Base-by-base conservation (phyloP, 2,888 invertebrate genomes). In the Xestia ashworthii region DNA sequence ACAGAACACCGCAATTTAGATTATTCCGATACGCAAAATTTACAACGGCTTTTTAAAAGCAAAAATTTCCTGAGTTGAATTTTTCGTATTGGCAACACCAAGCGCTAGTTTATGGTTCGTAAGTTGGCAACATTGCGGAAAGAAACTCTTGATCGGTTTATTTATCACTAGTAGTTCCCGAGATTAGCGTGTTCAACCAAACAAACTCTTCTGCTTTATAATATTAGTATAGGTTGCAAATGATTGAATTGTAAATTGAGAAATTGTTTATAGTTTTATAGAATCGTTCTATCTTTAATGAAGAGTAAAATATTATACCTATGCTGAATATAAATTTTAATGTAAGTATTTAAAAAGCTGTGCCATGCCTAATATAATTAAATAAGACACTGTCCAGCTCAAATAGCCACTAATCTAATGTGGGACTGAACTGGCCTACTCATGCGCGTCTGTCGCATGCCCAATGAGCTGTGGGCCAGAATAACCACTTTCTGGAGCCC, bases 91-190 rank as follows among this genome's bases (percentile, higher is more conserved):
- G 78, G 77, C 65, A 81, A 80, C 70, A 82, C 76, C 65, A 19
- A 55, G 38, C 12, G 66, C 46, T 72, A 14, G 72, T 85, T 84
- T 81, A 82, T 78, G 60, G 76, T n/a, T 69, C 41, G 74, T 71
- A 82, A 80, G 75, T 67, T 77, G 77, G 80, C 76, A 84, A 79
- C 50, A 79, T 25, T 84, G 75, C 78, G 88, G 86, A 87, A 87
- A 87, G 86, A 87, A 80, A 87, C 44, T 78, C 22, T 77, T 60
- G 11, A 55, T n/a, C 22, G 32, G 19, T 80, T 66, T 60, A 48
- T 70, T 82, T 55, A 82, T 58, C 55, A 67, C n/a, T n/a, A n/a
- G n/a, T n/a, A n/a, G n/a, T n/a, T n/a, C n/a, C n/a, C n/a, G n/a
- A n/a, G n/a, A n/a, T n/a, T n/a, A n/a, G n/a, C n/a, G n/a, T n/a